Evolutionary conservation across 2,888 invertebrate genomes (phyloP), one percentile per base, ranked within the genome.

Genomic region (Disparrhopalites patrizii): DNA sequence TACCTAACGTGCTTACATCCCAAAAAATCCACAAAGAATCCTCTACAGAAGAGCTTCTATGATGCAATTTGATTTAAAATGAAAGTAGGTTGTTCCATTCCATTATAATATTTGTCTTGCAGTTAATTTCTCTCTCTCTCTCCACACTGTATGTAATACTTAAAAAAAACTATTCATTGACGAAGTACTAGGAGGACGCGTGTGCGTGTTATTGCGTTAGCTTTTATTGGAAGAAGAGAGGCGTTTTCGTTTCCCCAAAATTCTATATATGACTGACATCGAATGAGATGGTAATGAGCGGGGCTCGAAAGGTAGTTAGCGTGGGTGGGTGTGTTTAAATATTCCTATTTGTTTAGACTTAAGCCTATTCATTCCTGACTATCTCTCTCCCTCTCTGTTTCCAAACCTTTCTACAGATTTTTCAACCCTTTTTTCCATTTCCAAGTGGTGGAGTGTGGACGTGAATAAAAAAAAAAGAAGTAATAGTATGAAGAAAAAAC

Each of bases 271-370:
- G 50, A 40, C 58, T 69, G 62, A 57, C 65, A 66, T 63, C 63
- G 64, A 67, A 58, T 65, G 63, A 67, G 58, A 67, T 65, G 66
- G 67, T 67, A 69, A 69, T 69, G 69, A 68, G 68, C 63, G 68
- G 64, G 63, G 57, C 64, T 67, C 65, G 57, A 62, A 65, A 68
- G 67, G 60, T 66, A 65, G 65, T 69, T 69, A 61, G 55, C 61
- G 61, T 64, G 33, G 63, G 63, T 40, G 51, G 63, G 51, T 58
- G 57, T 38, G 51, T 58, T 33, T 38, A 30, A 38, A 28, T 43
- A 27, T 36, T 36, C 40, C 31, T 51, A 50, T 47, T 61, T 63
- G 56, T 55, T 55, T 55, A 55, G 55, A 55, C 55, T 47, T n/a
- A 4, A 3, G 20, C 23, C 47, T 55, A 52, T 52, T 55, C 36